Evolutionary conservation across 2,113 vertebrate genomes (phyloP), one percentile per base, ranked within the genome.

Genomic region (Chionomys nivalis): DNA sequence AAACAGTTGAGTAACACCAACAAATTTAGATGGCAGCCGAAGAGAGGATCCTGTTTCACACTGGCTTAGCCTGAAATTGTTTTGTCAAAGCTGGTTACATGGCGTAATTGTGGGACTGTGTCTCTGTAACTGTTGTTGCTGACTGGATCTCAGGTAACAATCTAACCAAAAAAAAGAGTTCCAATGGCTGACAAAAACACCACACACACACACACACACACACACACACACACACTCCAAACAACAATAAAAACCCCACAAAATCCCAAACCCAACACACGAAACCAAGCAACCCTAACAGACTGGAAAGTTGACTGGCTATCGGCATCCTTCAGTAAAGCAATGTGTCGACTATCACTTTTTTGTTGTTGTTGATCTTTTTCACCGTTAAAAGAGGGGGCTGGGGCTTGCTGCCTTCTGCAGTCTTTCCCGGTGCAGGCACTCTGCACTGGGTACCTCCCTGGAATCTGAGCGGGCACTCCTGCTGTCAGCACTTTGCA

Each of bases 261-360:
- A 52, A 36, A n/a, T 19, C 36, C 79, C 49, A 82, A 58, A 55
- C 33, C 10, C 24, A 82, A 58, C 11, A 39, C 55, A 58, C 1
- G 4, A 58, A 58, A 21, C 33, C 10, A 58, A 82, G 39, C 11
- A 39, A 92, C 0, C 9, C 2, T 63, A 95, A 78, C 4, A 33
- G 61, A 86, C 68, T 87, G 31, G 68, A 92, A 92, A 91, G 47
- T 23, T 87, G 28, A 65, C 77, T 95, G 96, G 88, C 55, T 78
- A 95, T 19, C 61, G n/a, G 2, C 6, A 92, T 94, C 13, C 31
- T 79, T 92, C 79, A 93, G 66, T 44, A 83, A 90, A 82, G 31
- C 82, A 79, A 85, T 33, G 72, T 88, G 42, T 72, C 52, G 39
- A 63, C n/a, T 63, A 61, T 87, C 21, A 85, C 44, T 65, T 92